Base-by-base conservation (phyloP, 2,888 invertebrate genomes). In the Physocephala rufipes region DNA sequence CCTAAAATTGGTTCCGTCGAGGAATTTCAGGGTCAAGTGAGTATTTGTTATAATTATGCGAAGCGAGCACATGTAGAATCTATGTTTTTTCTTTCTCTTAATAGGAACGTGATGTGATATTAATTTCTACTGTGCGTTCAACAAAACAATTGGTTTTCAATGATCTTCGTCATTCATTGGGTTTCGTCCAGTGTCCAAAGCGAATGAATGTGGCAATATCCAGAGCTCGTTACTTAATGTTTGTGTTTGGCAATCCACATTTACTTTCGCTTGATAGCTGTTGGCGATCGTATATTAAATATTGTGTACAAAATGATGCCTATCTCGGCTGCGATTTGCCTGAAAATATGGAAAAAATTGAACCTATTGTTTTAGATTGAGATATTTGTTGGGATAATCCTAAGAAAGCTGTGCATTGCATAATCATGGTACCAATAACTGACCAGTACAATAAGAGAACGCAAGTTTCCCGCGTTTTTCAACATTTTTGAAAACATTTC, bases 151-250 rank as follows among this genome's bases (percentile, higher is more conserved):
- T 87, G 26, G 73, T 89, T 21, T 67, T 78, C 0, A 78, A 82
- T 0, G 90, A 91, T 76, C 72, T 88, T 3, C 86, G 84, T 68
- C 87, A 89, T 75, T 85, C 88, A n/a, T 84, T 95, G 45, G 93
- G 93, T 1, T 95, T 95, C 80, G 87, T 95, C 0, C 87, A 89
- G 24, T 91, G 90, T 76, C 91, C 92, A 0, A 92, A 93, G 82
- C 89, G 97, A 72, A 88, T 97, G 78, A 98, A 97, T 86, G 97
- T 97, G 0, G 92, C 95, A 1, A 88, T 97, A 64, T 96, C 95
- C 0, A 89, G 97, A 76, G 94, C 95, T 1, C 82, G 85, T 12
- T 90, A 92, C 9, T 87, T 96, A 30, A 88, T 94, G 5, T 88
- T 97, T 51, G 88, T 97, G 66, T 89, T 96, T 76, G 97, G 97